phyloP scores from a whole-genome alignment of 2,797 vertebrate genomes.

The Darevskia mixta region DNA sequence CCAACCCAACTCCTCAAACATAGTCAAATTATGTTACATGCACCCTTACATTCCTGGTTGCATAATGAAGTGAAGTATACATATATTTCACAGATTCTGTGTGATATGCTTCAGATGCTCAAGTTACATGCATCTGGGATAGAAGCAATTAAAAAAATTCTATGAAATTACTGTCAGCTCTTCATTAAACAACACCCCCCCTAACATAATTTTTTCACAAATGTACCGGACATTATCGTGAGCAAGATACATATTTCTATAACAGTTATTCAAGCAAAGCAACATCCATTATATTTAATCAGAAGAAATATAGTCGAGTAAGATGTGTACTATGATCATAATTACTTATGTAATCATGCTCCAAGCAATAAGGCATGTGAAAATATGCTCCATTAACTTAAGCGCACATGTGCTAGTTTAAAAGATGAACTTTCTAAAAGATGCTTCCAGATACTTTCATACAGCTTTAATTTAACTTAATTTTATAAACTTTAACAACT shows the following conservation, averaged over 20 bases:
- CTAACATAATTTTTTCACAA: background rate
- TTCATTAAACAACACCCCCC: slow-evolving; percentile 2
- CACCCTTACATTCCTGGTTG: background rate
- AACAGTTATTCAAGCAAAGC: background rate
- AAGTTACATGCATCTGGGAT: background rate
- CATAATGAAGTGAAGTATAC: background rate
- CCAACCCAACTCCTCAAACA: background rate
- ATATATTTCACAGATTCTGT: background rate
- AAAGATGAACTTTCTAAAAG: background rate
- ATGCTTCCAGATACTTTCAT: background rate
- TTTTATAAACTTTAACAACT: slow-evolving; percentile 7
- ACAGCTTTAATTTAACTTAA: background rate
- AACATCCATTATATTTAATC: background rate
- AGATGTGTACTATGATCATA: background rate
- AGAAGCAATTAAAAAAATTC: background rate
- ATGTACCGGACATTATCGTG: background rate
- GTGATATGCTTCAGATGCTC: background rate
- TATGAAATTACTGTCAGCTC: background rate
- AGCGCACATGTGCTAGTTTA: background rate
- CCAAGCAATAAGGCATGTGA: background rate
- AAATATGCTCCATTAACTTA: background rate
- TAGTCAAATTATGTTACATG: background rate
- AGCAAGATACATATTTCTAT: background rate
- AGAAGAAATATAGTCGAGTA: background rate
- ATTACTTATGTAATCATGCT: background rate